These are phyloP conservation scores for Myiopsitta monachus DNA, from an alignment of 2,113 vertebrate species.

Conservation along the genomic window DNA sequence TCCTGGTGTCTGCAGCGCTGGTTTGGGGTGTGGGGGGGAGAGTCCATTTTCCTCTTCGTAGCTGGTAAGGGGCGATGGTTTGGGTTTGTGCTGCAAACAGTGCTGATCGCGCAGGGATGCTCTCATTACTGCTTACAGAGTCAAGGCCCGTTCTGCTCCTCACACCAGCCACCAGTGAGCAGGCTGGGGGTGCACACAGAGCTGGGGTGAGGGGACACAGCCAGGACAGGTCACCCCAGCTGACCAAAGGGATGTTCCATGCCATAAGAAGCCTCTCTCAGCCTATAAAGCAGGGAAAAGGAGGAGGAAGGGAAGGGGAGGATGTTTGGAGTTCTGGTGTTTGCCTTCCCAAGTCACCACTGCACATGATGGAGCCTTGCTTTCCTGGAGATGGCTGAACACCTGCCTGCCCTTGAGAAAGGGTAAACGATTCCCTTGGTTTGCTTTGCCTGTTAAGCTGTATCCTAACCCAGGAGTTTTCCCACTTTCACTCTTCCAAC, in stretches of 20 bases:
- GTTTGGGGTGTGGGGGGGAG: neutral
- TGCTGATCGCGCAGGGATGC: neutral
- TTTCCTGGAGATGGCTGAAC: neutral
- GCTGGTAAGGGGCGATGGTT: neutral
- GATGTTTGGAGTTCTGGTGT: rapidly evolving
- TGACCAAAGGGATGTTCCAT: neutral
- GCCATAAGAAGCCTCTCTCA: neutral
- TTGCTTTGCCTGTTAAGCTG: neutral
- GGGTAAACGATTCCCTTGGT: neutral
- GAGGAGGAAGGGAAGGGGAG: neutral
- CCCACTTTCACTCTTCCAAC: neutral
- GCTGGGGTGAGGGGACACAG: neutral
- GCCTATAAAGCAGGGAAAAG: neutral
- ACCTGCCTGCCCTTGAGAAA: neutral
- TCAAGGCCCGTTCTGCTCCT: neutral
- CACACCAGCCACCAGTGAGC: rapidly evolving
- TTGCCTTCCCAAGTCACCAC: neutral
- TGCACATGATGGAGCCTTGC: neutral
- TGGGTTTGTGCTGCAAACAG: neutral
- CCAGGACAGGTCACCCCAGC: neutral
- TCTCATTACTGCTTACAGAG: neutral
- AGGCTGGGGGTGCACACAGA: too few species aligned
- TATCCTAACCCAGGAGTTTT: neutral
- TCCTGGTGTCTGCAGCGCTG: neutral
- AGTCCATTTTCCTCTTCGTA: neutral